Percentiles rank a stretch among this genome's conserved stretches.
Conservation (phyloP, 2,113 vertebrate genomes). For the Zosterops borbonicus region DNA sequence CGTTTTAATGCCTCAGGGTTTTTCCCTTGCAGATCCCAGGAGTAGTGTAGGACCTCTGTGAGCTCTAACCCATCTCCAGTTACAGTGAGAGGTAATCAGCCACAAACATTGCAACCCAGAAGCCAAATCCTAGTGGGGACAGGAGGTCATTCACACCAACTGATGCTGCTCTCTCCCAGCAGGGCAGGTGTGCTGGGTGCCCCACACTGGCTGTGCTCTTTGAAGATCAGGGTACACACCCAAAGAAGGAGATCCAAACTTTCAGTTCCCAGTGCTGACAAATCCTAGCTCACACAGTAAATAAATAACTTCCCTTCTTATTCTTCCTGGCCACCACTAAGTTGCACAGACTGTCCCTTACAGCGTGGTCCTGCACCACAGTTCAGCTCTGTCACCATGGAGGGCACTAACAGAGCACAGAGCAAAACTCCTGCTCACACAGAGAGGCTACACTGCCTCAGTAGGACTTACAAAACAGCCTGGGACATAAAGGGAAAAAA, state of each 20-base stretch:
- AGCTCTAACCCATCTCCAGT: background rate
- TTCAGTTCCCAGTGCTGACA: background rate
- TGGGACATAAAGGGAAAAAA: background rate
- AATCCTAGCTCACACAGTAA: background rate
- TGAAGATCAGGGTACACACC: background rate
- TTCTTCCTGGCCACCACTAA: background rate
- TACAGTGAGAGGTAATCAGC: background rate
- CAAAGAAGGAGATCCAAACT: background rate
- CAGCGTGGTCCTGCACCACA: background rate
- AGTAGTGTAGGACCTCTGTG: background rate
- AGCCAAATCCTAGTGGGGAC: background rate
- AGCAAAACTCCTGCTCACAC: background rate
- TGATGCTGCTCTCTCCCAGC: background rate
- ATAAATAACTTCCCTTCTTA: background rate
- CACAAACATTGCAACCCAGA: background rate
- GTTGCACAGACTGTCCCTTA: background rate
- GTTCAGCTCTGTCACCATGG: fast-evolving
- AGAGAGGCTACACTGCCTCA: background rate
- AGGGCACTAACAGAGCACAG: fast-evolving
- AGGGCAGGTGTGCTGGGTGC: background rate
- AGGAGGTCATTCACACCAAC: background rate
- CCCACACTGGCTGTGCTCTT: background rate
- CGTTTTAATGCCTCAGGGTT: background rate
- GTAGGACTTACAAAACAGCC: background rate
- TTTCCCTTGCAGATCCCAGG: background rate